Evolutionary conservation across 2,888 invertebrate genomes (phyloP), one percentile per base, ranked within the genome.

Genomic region (Pyrrhia umbra): DNA sequence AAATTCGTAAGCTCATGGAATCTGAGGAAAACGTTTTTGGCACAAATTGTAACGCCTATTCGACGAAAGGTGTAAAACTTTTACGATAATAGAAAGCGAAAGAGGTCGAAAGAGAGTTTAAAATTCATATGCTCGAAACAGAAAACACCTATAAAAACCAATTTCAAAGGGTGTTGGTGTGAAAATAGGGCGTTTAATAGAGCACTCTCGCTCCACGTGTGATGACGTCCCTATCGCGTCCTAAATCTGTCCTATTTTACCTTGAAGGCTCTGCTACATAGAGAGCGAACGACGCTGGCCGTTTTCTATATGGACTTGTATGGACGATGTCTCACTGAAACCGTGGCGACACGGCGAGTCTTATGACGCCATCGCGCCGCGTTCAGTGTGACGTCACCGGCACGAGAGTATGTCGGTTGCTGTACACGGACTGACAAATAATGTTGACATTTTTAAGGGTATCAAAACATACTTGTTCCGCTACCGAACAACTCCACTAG

Each of bases 141-240:
- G 77, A 80, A 88, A 85, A 85, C 83, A 81, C 81, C 83, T 85
- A 88, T 88, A 86, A 85, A 82, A 87, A 84, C 80, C 83, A 84
- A 85, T 89, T 86, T 92, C 89, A 92, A 90, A 90, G 86, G 86
- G 85, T 76, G 84, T 81, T 78, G 91, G 92, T 90, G 92, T 90
- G 90, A 93, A 94, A 92, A 92, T 91, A 88, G 86, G 86, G 80
- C 85, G 85, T 81, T 85, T 88, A 89, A 89, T 88, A 88, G 86
- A 86, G 80, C 83, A 85, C 84, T 83, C 84, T 82, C 80, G 79
- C 82, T 78, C 79, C 80, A 85, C 86, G 89, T 90, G 89, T 90
- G 92, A 93, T 92, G 93, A 92, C 88, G 84, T 81, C 76, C 85
- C 82, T 93, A 93, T 93, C 93, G 84, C 79, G 90, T 72, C 89